These are phyloP conservation scores for Elaphurus davidianus DNA, from an alignment of 2,113 vertebrate genomes.

Conservation along the genomic window DNA sequence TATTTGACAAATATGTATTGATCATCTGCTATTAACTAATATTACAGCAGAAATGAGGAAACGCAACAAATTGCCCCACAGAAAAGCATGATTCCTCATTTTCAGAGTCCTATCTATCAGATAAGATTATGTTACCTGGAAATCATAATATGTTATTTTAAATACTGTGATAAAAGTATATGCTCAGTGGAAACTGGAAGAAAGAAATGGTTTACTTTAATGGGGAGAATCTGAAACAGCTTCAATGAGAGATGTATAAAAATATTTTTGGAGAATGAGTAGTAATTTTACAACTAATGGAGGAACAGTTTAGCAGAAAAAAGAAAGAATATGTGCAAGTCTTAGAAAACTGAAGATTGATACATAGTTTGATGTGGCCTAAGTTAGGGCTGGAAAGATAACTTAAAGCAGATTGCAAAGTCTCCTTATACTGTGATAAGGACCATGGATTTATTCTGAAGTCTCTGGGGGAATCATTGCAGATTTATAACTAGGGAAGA, in stretches of 20 bases:
- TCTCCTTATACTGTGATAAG: neutral
- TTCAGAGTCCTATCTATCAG: neutral
- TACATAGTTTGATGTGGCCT: neutral
- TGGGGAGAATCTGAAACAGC: neutral
- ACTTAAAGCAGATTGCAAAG: neutral
- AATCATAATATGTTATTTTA: neutral
- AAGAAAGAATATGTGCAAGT: neutral
- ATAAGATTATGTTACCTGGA: neutral
- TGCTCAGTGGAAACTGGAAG: neutral
- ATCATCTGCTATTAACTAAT: neutral
- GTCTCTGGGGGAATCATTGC: neutral
- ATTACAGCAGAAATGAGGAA: neutral
- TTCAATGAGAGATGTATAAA: neutral
- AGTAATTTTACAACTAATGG: neutral
- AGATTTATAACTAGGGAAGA: neutral
- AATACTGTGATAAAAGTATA: neutral
- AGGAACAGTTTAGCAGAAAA: neutral
- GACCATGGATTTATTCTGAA: neutral
- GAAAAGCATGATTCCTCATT: neutral
- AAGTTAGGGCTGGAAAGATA: neutral
- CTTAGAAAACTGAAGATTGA: neutral
- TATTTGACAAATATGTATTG: neutral
- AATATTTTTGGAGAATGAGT: neutral
- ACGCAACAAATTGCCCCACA: neutral
- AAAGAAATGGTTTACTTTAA: neutral